Base-by-base conservation (phyloP, 2,888 invertebrate species). In the Lepidochrysops patricia region DNA sequence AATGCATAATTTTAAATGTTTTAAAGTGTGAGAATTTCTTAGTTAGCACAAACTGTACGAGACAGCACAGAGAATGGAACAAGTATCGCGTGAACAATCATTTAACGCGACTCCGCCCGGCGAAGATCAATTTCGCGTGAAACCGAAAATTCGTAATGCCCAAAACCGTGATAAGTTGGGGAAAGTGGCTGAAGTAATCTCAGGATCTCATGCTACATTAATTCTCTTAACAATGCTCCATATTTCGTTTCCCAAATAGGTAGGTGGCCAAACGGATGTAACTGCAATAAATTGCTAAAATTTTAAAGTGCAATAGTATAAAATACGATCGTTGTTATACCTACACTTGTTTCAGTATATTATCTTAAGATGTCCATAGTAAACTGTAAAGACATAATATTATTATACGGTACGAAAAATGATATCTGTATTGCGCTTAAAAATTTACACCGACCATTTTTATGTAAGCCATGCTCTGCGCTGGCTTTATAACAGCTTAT, bases 81-180 rank as follows among this genome's bases (percentile, higher is more conserved):
- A 76, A 65, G 62, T 61, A 60, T 63, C 58, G 69, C 69, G 67
- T 70, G 71, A 68, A 69, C 63, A 71, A 72, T 68, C 62, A 62
- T 59, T 64, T 64, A 67, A 66, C 66, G 68, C 70, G 67, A 65
- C 70, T 69, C 65, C 43, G 19, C 9, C 43, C 43, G 43, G 43
- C 70, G 64, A 48, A 54, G 63, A 60, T 63, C 56, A 56, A 62
- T 67, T 67, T 65, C 66, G 66, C 71, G 69, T 70, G 70, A 71
- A 73, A 68, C 66, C 68, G 68, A 67, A 70, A 72, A 70, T 69
- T 70, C 71, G 67, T 69, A 70, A 66, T 70, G 70, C 66, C 67
- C 62, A 61, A 62, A 65, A 66, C 63, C 67, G 68, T 68, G 61
- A 64, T 66, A 66, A 63, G 60, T 60, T 60, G 66, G 72, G 65